Evolutionary conservation across 1,140 invertebrate genomes (phyloP).

Genomic region (Saccostrea cuccullata): DNA sequence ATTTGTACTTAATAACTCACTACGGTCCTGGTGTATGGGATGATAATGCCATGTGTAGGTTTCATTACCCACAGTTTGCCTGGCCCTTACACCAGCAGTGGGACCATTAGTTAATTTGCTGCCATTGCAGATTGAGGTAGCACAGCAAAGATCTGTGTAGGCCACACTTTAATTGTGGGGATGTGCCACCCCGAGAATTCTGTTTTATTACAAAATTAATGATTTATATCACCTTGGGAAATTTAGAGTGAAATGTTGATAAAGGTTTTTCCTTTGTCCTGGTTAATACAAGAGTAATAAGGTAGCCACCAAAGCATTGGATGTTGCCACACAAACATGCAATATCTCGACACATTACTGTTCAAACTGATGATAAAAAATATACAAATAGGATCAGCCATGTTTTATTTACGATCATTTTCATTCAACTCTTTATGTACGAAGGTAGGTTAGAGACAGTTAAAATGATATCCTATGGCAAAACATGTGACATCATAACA

Average conservation of each 20-base stretch:
- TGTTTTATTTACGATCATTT: constrained; percentile 18
- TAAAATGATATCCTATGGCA: background rate
- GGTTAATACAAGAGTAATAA: constrained; percentile 11
- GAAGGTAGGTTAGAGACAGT: background rate
- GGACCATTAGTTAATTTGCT: constrained; percentile 37
- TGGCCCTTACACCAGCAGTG: background rate
- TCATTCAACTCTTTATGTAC: background rate
- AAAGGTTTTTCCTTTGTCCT: constrained; percentile 31
- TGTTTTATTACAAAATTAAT: constrained; percentile 33
- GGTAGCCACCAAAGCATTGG: background rate
- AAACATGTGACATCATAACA: background rate
- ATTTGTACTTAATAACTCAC: no score
- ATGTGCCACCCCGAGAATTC: background rate
- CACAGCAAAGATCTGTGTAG: background rate
- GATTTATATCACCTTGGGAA: constrained; percentile 33
- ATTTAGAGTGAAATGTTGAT: constrained; percentile 33
- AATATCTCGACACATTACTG: background rate
- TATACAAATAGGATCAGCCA: background rate
- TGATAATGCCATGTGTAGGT: constrained; percentile 22
- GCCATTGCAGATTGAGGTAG: background rate
- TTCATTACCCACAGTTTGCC: background rate
- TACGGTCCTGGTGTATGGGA: background rate
- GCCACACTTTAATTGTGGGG: constrained; percentile 20
- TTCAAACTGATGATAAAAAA: background rate
- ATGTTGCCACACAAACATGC: constrained; percentile 30